phyloP scores from a whole-genome alignment of 2,888 invertebrate species.

The Rhagium mordax region DNA sequence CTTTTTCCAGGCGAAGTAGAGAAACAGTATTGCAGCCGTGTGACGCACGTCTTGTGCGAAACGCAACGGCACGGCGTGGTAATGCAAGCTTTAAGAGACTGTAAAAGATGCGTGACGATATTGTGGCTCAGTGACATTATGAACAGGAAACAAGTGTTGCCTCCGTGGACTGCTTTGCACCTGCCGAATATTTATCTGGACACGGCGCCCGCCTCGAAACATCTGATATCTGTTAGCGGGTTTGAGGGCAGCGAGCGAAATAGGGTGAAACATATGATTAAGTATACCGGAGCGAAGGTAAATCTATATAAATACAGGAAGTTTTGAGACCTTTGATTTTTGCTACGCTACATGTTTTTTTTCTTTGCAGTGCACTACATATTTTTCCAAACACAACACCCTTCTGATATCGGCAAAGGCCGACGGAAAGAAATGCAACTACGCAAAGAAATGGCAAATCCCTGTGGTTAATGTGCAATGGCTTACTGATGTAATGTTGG shows the following conservation, averaged over 20 bases:
- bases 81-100: constrained; percentile 84
- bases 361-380: constrained; percentile 76
- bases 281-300: constrained; percentile 89
- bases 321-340: no score
- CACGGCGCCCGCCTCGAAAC: constrained; percentile 82
- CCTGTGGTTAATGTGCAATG: constrained; percentile 94
- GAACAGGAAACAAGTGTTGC: constrained; percentile 85
- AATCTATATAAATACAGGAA: constrained; percentile 64
- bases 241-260: constrained; percentile 91
- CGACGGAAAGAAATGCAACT: constrained; percentile 89
- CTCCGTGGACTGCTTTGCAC: constrained; percentile 96
- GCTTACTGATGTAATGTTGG: constrained; percentile 93
- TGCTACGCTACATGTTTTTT: no score
- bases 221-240: constrained; percentile 89
- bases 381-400: constrained; percentile 86
- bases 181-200: constrained; percentile 79
- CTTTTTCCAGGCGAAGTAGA: constrained; percentile 83
- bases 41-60: constrained; percentile 94
- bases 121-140: constrained; percentile 95
- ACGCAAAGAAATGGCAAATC: constrained; percentile 93
- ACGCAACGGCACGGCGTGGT: constrained; percentile 93
- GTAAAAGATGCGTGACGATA: constrained; percentile 83
- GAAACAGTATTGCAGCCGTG: constrained; percentile 84
- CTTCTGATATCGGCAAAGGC: constrained; percentile 84
- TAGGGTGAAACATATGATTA: constrained; percentile 87